Conservation (phyloP, 2,797 vertebrate genomes). For the Diplodus sargus region DNA sequence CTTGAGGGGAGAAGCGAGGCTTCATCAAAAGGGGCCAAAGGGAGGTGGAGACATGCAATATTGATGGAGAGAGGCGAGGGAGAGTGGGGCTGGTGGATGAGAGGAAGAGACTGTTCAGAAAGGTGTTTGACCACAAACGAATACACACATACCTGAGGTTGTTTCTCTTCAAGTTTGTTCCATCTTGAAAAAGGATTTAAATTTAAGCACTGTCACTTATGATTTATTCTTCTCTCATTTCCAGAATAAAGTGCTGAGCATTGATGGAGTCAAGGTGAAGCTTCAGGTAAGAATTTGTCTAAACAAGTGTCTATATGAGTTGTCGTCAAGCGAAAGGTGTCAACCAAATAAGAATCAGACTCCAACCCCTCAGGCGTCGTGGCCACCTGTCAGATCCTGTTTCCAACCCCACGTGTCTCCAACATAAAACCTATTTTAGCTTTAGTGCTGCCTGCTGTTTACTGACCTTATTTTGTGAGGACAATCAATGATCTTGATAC, state of each 20-base stretch:
- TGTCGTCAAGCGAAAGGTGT: neutral
- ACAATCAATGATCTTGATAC: slow-evolving; percentile 5
- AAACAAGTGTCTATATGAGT: neutral
- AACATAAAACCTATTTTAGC: neutral
- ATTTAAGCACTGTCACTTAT: slow-evolving; percentile 40
- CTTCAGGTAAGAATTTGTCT: slow-evolving; percentile 88
- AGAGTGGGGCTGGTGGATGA: slow-evolving; percentile 32
- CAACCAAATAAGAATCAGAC: neutral
- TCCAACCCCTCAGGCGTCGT: neutral
- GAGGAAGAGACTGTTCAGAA: slow-evolving; percentile 29
- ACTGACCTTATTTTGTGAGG: slow-evolving; percentile 7
- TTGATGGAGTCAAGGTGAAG: slow-evolving; percentile 95
- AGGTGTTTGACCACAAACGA: slow-evolving; percentile 36
- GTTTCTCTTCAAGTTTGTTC: slow-evolving; percentile 13
- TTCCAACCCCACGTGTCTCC: slow-evolving; percentile 14
- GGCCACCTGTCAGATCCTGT: slow-evolving; percentile 12
- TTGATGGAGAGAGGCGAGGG: slow-evolving; percentile 52
- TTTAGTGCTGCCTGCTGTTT: neutral
- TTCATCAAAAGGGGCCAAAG: slow-evolving; percentile 58
- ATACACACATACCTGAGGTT: neutral
- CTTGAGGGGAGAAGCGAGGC: slow-evolving; percentile 44
- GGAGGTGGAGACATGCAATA: slow-evolving; percentile 65
- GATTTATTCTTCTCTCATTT: slow-evolving; percentile 71
- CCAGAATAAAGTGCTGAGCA: slow-evolving; percentile 95
- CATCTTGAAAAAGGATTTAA: slow-evolving; percentile 13